Evolutionary conservation across 2,113 vertebrate species (phyloP).

Genomic region (Hystrix cristata): DNA sequence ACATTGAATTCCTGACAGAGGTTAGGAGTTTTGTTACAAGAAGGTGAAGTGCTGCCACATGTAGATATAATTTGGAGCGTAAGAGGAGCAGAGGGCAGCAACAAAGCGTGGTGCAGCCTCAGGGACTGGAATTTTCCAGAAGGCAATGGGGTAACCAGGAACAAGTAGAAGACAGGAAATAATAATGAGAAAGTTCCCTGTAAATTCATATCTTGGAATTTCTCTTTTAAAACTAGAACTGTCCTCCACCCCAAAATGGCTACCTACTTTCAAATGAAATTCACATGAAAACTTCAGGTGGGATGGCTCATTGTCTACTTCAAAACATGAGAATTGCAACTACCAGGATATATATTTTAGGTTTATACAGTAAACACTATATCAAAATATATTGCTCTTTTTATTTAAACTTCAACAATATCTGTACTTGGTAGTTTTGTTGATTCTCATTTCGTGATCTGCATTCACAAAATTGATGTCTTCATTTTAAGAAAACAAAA

Average conservation of each 20-base stretch:
- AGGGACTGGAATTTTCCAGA: background rate
- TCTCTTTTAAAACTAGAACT: background rate
- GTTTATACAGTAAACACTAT: background rate
- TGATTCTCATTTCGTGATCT: background rate
- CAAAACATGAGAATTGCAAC: background rate
- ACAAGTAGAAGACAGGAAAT: background rate
- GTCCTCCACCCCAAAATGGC: no score
- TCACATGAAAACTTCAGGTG: background rate
- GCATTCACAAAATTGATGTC: background rate
- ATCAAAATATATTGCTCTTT: background rate
- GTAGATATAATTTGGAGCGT: background rate
- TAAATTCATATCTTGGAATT: no score
- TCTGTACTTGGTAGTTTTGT: background rate
- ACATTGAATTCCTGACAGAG: background rate
- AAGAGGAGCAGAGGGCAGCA: background rate
- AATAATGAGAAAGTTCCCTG: background rate
- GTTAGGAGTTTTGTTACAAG: background rate
- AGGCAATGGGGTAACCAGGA: background rate
- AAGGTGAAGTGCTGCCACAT: background rate
- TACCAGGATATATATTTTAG: background rate
- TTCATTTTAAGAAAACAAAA: background rate
- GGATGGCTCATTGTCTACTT: background rate
- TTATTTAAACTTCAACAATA: background rate
- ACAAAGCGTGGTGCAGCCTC: no score
- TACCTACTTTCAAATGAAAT: background rate